phyloP scores from a whole-genome alignment of 2,888 invertebrate species.

The Cyaniris semiargus region DNA sequence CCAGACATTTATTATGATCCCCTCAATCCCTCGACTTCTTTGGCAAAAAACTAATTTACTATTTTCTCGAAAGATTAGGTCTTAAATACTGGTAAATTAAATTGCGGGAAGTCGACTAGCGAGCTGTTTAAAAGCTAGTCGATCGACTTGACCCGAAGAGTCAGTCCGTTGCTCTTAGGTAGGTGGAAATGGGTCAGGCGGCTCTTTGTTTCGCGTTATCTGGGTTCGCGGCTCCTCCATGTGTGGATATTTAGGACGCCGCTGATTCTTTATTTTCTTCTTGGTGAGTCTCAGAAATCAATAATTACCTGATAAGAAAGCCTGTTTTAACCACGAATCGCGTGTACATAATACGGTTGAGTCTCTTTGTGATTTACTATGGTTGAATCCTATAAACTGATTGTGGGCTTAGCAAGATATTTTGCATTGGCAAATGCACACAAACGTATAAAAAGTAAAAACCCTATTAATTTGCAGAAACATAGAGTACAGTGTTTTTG shows the following conservation, averaged over 20 bases:
- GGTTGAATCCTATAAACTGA: background rate
- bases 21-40: background rate
- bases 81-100: background rate
- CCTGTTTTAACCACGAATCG: background rate
- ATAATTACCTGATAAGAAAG: background rate
- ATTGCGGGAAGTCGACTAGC: background rate
- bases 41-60: background rate
- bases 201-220: slow-evolving; percentile 15
- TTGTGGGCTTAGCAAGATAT: background rate
- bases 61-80: background rate
- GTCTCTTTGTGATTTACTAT: background rate
- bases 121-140: background rate
- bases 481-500: background rate
- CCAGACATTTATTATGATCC: background rate
- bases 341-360: background rate
- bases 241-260: background rate
- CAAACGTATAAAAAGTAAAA: background rate
- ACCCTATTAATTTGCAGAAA: background rate
- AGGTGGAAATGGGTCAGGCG: slow-evolving; percentile 7
- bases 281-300: background rate
- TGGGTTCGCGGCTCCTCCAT: background rate
- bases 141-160: slow-evolving; percentile 6
- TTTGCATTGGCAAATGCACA: background rate
- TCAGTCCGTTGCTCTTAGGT: background rate
- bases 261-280: background rate